Base-by-base conservation (phyloP, 2,797 vertebrate genomes). In the Pangasius djambal region DNA sequence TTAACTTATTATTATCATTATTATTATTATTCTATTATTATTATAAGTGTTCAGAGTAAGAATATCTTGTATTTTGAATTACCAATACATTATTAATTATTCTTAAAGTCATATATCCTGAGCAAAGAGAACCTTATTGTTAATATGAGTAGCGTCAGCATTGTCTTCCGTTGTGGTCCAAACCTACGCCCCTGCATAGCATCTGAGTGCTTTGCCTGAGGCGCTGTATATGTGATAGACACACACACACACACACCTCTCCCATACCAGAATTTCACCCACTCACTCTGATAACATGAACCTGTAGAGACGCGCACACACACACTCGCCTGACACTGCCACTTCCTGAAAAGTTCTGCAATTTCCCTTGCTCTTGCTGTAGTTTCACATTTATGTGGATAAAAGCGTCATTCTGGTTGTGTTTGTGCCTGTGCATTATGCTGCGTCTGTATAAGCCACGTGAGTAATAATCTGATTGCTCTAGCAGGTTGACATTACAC, bases 401-500 rank as follows among this genome's bases (percentile, higher is more conserved):
- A 4, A 44, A 6, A 63, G 4, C 22, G 6, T 65, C 4, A 63
- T 44, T 9, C 22, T 44, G 34, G 44, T 25, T 52, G 34, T 7
- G n/a, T 13, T 6, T 31, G 59, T 48, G 55, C n/a, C 16, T 20
- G 9, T 72, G 48, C 34, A 22, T 69, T 50, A 1, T 75, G 25
- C 85, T 75, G n/a, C 70, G 48, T 86, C n/a, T 48, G 37, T 61
- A 44, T 65, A 13, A 86, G 25, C 37, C 79, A 75, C 12, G 7
- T 72, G 28, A 77, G 70, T 69, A 50, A 15, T 55, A 67, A 78
- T 77, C 72, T 79, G 86, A 84, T 89, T 22, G 63, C 81, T 89
- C 34, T 79, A 70, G 81, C 86, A 89, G 86, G 89, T 87, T 84
- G 20, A 72, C 34, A 1, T 37, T 44, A 16, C 48, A 2, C 12